A percentile compares a stretch with the other conserved stretches of the same genome.
phyloP scores from a whole-genome alignment of 2,888 invertebrate genomes.

The Stegophylla sp. region DNA sequence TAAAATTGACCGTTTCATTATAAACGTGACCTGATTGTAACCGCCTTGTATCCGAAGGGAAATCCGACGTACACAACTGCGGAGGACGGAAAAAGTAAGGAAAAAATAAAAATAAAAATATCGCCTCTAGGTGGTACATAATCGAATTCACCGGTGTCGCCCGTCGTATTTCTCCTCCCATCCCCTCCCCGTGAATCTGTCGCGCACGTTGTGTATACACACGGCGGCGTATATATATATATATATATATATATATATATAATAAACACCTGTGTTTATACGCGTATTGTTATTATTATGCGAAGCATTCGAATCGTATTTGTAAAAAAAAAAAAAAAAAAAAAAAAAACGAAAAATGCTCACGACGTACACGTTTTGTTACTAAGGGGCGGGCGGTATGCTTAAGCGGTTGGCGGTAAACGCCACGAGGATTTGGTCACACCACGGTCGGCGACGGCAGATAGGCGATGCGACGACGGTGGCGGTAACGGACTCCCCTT shows the following conservation, averaged over 20 bases:
- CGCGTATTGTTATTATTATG: slow-evolving; percentile 2
- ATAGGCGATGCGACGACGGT: not conserved
- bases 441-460: not conserved
- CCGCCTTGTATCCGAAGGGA: slow-evolving; percentile 54
- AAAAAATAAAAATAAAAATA: slow-evolving; percentile 10
- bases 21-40: slow-evolving; percentile 58
- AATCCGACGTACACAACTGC: too few relatives aligned
- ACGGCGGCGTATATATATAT: too few relatives aligned
- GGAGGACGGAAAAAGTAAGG: slow-evolving; percentile 1
- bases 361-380: not conserved
- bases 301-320: slow-evolving; percentile 25
- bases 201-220: not conserved
- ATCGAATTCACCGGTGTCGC: slow-evolving; percentile 43
- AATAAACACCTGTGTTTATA: slow-evolving; percentile 50
- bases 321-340: not conserved
- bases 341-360: not conserved
- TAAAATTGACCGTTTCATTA: slow-evolving; percentile 59
- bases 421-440: not conserved
- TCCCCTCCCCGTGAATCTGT: not conserved
- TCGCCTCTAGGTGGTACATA: slow-evolving; percentile 29
- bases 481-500: too few relatives aligned
- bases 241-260: too few relatives aligned
- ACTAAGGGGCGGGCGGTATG: too few relatives aligned
- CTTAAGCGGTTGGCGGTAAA: not conserved
- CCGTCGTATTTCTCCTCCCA: not conserved